Percentiles rank a stretch among this genome's conserved stretches.
Evolutionary conservation across 2,888 invertebrate species (phyloP).

Genomic region (Drosophila buzzatii): DNA sequence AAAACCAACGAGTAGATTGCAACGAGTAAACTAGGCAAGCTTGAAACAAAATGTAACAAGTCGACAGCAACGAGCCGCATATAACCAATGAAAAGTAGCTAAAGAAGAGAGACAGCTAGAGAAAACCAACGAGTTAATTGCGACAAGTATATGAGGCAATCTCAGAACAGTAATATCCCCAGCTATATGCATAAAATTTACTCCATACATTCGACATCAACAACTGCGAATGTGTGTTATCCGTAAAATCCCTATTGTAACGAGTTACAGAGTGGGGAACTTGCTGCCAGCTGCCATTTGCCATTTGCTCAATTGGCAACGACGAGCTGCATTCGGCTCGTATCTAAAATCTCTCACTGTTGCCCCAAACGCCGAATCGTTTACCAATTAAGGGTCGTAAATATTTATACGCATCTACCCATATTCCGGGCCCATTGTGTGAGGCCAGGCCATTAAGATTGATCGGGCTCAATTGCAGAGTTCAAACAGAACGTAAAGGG

Average conservation of each 20-base stretch:
- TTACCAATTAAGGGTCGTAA: conserved; percentile 62
- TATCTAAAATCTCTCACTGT: conserved; percentile 17
- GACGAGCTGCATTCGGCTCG: not conserved
- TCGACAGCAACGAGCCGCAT: too few species aligned
- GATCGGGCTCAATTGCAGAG: conserved; percentile 37
- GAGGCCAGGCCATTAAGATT: conserved; percentile 66
- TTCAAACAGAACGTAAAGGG: not conserved
- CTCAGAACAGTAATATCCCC: not conserved
- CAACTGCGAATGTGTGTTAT: not conserved
- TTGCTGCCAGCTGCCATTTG: conserved; percentile 3
- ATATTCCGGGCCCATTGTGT: conserved; percentile 34
- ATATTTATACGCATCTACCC: conserved; percentile 58
- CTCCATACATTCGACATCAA: not conserved
- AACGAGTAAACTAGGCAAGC: not conserved
- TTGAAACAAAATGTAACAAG: too few species aligned
- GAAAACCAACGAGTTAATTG: not conserved
- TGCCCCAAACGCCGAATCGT: conserved; percentile 20
- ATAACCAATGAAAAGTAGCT: not conserved
- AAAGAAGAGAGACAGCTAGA: not conserved
- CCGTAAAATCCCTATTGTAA: not conserved
- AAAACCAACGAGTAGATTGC: not conserved
- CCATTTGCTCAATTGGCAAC: not conserved
- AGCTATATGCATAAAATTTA: not conserved
- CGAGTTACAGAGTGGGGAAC: not conserved
- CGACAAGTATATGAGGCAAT: not conserved